These are phyloP conservation scores for Cancer borealis DNA, from an alignment of 2,888 invertebrate species.

Conservation along the genomic window DNA sequence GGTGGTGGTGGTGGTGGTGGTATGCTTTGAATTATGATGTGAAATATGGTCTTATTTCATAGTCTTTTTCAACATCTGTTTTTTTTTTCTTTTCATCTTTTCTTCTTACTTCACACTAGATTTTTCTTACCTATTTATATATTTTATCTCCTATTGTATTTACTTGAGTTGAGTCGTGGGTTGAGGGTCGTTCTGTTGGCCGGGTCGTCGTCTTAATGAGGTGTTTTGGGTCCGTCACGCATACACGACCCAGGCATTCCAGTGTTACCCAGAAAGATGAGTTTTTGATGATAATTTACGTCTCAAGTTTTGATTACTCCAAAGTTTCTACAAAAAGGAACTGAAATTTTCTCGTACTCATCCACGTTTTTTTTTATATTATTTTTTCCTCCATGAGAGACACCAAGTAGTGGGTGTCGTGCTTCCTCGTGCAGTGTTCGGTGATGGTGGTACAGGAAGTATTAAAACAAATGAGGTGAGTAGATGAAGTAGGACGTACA, in stretches of 20 bases:
- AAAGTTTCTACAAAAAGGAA: background rate
- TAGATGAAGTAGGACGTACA: background rate
- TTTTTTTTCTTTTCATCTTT: background rate
- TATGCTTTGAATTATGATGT: background rate
- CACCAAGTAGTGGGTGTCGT: background rate
- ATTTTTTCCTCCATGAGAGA: no score
- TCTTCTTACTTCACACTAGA: background rate
- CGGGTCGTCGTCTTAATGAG: background rate
- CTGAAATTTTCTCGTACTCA: background rate
- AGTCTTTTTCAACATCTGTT: background rate
- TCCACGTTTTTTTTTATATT: background rate
- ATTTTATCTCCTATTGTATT: background rate
- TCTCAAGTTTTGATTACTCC: slow-evolving; percentile 1
- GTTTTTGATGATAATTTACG: slow-evolving; percentile 38
- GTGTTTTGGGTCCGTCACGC: slow-evolving; percentile 1
- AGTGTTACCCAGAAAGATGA: slow-evolving; percentile 5
- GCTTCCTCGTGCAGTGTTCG: background rate
- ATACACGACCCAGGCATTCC: background rate
- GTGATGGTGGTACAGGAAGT: background rate
- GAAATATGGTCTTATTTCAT: background rate
- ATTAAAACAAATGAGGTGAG: background rate
- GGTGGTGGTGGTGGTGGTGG: background rate
- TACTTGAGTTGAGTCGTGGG: background rate
- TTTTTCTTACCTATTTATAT: background rate
- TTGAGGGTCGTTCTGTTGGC: background rate